Evolutionary conservation across 2,888 invertebrate genomes (phyloP).

Genomic region (Melanostoma scalare): DNA sequence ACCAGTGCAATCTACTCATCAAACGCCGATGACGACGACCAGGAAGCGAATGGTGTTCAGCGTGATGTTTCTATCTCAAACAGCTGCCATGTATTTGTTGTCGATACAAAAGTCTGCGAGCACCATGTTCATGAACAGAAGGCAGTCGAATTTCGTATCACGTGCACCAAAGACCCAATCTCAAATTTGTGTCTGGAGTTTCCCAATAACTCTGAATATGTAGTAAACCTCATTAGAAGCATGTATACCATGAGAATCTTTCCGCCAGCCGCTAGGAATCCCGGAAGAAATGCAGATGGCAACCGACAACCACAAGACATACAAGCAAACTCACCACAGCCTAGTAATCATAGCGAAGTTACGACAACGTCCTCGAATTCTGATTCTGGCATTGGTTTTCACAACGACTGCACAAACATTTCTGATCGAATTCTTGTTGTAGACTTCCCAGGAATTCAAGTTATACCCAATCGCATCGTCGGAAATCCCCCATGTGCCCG

Average conservation of each 20-base stretch:
- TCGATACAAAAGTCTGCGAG: constrained; percentile 92
- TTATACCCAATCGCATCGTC: constrained; percentile 25
- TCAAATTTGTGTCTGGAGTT: constrained; percentile 93
- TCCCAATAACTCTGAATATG: constrained; percentile 91
- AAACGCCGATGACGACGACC: constrained; percentile 80
- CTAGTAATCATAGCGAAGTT: constrained; percentile 91
- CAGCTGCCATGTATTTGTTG: constrained; percentile 97
- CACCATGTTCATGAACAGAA: constrained; percentile 91
- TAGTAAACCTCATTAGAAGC: constrained; percentile 87
- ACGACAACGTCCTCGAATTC: constrained; percentile 95
- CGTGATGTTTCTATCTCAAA: constrained; percentile 87
- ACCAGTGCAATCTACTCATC: constrained; percentile 88
- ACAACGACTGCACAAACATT: constrained; percentile 93
- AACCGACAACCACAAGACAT: constrained; percentile 69
- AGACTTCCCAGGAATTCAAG: constrained; percentile 85
- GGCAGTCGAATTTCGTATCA: constrained; percentile 92
- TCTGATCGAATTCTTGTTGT: constrained; percentile 91
- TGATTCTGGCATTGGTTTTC: constrained; percentile 97
- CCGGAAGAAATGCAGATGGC: constrained; percentile 50
- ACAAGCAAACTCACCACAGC: constrained; percentile 90
- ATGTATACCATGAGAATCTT: constrained; percentile 86
- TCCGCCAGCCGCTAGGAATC: constrained; percentile 80
- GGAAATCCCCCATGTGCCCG: constrained; percentile 67
- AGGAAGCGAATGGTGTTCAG: constrained; percentile 71
- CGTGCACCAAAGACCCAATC: constrained; percentile 91